Percentiles rank a stretch among this genome's conserved stretches.
phyloP scores from a whole-genome alignment of 2,888 invertebrate genomes.

The Tolmerus cingulatus region DNA sequence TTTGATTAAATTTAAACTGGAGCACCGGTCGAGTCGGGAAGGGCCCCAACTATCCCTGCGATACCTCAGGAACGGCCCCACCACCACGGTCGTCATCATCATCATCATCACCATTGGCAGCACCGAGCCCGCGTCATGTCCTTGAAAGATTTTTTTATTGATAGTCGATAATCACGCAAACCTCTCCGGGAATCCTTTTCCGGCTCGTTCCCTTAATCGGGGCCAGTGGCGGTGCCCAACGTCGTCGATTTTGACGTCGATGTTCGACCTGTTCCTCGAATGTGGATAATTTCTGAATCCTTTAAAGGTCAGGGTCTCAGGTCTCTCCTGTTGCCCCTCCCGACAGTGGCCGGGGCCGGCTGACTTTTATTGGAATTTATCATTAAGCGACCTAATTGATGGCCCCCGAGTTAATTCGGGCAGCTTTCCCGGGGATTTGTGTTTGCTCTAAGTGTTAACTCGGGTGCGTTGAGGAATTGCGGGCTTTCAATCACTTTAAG shows the following conservation, averaged over 20 bases:
- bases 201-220: not conserved
- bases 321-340: not conserved
- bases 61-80: not conserved
- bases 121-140: not conserved
- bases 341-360: not conserved
- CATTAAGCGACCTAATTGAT: constrained; percentile 16
- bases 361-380: constrained; percentile 32
- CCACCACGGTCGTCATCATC: not conserved
- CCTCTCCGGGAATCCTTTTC: not conserved
- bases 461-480: not conserved
- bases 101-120: not conserved
- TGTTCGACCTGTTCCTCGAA: not conserved
- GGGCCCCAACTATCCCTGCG: not conserved
- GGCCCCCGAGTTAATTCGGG: constrained; percentile 8
- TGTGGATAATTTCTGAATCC: not conserved
- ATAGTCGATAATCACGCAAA: constrained; percentile 33
- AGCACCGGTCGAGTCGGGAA: not conserved
- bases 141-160: constrained; percentile 20
- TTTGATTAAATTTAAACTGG: constrained; percentile 35
- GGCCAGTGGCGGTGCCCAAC: not conserved
- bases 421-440: not conserved
- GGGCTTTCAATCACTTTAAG: constrained; percentile 1
- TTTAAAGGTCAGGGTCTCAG: constrained; percentile 11
- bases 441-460: constrained; percentile 13
- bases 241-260: not conserved